Conservation (phyloP, 2,113 vertebrate species). For the Elephas maximus region DNA sequence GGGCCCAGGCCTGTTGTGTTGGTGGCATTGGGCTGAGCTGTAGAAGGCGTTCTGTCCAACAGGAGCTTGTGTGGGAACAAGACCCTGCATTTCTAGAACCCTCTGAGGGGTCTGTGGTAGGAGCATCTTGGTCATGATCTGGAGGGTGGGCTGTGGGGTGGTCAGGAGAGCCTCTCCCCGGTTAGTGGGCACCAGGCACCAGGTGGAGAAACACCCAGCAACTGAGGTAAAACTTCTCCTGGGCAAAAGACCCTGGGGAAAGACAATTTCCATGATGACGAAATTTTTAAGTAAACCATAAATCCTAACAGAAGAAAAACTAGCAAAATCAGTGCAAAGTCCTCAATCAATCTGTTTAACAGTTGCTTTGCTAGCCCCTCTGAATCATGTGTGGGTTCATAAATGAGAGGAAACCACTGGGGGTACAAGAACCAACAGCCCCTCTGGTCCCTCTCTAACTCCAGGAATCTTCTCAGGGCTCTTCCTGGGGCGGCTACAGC, state of each 20-base stretch:
- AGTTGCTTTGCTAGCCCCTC: neutral
- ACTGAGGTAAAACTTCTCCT: slow-evolving; percentile 47
- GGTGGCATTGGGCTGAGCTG: neutral
- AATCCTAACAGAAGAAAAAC: slow-evolving; percentile 50
- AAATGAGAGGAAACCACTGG: neutral
- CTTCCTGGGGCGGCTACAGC: accelerated
- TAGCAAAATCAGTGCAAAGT: neutral
- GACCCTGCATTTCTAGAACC: neutral
- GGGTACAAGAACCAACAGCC: neutral
- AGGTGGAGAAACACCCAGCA: slow-evolving; percentile 48
- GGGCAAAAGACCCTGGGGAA: slow-evolving; percentile 60
- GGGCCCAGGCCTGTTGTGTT: neutral
- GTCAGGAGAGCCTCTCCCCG: neutral
- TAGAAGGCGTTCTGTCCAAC: neutral
- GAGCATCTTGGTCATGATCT: neutral
- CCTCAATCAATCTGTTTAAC: neutral
- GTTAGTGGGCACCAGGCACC: neutral
- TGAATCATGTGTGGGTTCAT: neutral
- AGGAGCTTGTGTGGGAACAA: neutral
- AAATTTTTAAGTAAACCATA: slow-evolving; percentile 25
- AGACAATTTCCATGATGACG: slow-evolving; percentile 52
- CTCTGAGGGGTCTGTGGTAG: too few species aligned
- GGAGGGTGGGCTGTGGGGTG: neutral
- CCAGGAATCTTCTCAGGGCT: neutral
- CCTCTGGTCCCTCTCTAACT: accelerated